phyloP scores from a whole-genome alignment of 2,113 vertebrate genomes.

The Heliornis fulica region DNA sequence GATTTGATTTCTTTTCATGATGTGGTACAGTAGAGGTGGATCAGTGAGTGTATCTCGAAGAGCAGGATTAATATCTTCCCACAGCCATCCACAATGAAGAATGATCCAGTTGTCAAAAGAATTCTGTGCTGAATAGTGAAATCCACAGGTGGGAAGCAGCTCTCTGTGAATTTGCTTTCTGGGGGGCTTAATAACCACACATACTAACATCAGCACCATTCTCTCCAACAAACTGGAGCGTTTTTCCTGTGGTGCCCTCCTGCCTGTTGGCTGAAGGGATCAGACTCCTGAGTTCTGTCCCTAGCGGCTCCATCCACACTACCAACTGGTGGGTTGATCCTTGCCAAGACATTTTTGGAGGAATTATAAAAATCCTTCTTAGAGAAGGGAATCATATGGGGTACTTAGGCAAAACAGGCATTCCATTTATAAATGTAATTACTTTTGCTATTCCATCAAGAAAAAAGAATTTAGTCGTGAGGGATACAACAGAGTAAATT shows the following conservation, averaged over 20 bases:
- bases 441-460: slow-evolving; percentile 49
- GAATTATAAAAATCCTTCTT: slow-evolving; percentile 66
- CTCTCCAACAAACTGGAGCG: background rate
- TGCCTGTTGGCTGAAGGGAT: slow-evolving; percentile 2
- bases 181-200: background rate
- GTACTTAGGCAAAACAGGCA: slow-evolving; percentile 58
- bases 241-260: slow-evolving; percentile 5
- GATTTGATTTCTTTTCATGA: background rate
- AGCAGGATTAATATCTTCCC: slow-evolving; percentile 49
- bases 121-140: slow-evolving; percentile 27
- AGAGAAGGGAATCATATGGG: slow-evolving; percentile 34
- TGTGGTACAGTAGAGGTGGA: background rate
- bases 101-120: slow-evolving; percentile 46
- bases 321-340: slow-evolving; percentile 17
- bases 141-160: slow-evolving; percentile 47
- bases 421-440: slow-evolving; percentile 64
- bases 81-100: slow-evolving; percentile 49
- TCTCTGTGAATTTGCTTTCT: background rate
- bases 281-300: background rate
- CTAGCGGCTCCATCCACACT: background rate
- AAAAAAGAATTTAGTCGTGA: slow-evolving; percentile 48
- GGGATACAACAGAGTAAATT: slow-evolving; percentile 37
- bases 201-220: background rate
- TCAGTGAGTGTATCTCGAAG: background rate
- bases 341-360: slow-evolving; percentile 57